These are phyloP conservation scores for Amphipyra berbera DNA, from an alignment of 2,888 invertebrate species.

Conservation along the genomic window DNA sequence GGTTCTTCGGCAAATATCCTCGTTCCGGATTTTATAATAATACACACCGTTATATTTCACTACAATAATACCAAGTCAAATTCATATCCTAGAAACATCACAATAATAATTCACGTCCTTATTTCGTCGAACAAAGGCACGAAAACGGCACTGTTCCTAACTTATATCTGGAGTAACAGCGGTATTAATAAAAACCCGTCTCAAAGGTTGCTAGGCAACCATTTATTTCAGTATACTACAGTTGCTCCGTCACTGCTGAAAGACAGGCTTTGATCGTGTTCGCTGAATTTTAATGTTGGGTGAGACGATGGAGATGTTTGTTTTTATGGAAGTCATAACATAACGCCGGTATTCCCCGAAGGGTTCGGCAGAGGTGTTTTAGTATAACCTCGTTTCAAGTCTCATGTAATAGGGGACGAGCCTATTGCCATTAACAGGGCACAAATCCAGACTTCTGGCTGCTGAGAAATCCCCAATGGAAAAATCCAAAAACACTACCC, in stretches of 20 bases:
- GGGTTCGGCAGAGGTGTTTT: too few species aligned
- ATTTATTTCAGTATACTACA: constrained; percentile 22
- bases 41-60: too few species aligned
- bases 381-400: too few species aligned
- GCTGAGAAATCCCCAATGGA: too few species aligned
- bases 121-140: constrained; percentile 4
- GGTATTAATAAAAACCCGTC: constrained; percentile 13
- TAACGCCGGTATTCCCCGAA: too few species aligned
- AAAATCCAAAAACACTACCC: too few species aligned
- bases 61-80: background rate
- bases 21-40: too few species aligned
- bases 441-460: too few species aligned
- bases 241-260: constrained; percentile 15
- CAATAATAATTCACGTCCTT: background rate
- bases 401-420: too few species aligned
- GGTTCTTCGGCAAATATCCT: too few species aligned
- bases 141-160: constrained; percentile 3
- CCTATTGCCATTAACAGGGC: too few species aligned
- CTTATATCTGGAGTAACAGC: constrained; percentile 11
- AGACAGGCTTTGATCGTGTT: constrained; percentile 28
- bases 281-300: constrained; percentile 20
- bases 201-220: constrained; percentile 52
- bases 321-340: background rate
- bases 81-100: constrained; percentile 3
- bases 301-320: background rate